These are phyloP conservation scores for Teleiodes luculella DNA, from an alignment of 2,888 invertebrate species.

Conservation along the genomic window DNA sequence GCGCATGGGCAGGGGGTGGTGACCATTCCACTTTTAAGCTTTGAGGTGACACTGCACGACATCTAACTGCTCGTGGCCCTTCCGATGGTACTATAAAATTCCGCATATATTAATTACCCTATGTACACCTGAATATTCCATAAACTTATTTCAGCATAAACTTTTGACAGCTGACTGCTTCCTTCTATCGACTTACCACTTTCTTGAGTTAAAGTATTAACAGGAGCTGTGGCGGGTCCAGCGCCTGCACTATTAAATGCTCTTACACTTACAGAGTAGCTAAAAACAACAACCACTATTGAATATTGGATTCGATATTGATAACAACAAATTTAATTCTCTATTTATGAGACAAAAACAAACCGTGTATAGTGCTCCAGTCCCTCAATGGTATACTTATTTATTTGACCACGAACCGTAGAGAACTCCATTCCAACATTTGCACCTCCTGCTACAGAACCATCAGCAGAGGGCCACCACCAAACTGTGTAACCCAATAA, in stretches of 20 bases:
- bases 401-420: constrained; percentile 85
- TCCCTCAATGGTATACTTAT: constrained; percentile 83
- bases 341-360: no score
- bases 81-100: constrained; percentile 83
- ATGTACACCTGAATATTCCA: not conserved
- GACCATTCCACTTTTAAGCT: constrained; percentile 90
- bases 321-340: no score
- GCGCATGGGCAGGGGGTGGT: constrained; percentile 83
- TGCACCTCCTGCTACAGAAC: constrained; percentile 54
- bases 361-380: constrained; percentile 88
- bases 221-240: constrained; percentile 87
- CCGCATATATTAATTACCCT: no score
- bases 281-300: constrained; percentile 27
- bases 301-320: not conserved
- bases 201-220: constrained; percentile 89
- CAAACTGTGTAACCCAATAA: constrained; percentile 87
- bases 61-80: constrained; percentile 85
- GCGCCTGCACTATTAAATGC: constrained; percentile 92
- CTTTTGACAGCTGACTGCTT: no score
- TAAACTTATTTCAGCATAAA: no score
- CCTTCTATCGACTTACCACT: constrained; percentile 85
- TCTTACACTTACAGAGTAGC: constrained; percentile 89
- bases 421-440: constrained; percentile 77
- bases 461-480: constrained; percentile 78
- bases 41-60: constrained; percentile 87